Base-by-base conservation (phyloP, 2,888 invertebrate genomes). In the Nomada fucata region DNA sequence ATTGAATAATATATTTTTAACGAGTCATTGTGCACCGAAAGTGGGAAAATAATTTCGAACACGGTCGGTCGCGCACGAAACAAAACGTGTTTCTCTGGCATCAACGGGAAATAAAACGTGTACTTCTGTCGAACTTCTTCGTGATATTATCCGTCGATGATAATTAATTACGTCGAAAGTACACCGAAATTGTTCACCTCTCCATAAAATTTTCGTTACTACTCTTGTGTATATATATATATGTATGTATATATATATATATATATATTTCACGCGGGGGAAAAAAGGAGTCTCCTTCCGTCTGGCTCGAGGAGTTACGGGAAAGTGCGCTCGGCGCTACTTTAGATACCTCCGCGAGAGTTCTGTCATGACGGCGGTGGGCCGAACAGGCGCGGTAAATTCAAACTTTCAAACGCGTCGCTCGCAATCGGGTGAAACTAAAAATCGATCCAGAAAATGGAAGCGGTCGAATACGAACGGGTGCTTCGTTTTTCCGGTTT, bases 311-410 rank as follows among this genome's bases (percentile, higher is more conserved):
- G 36, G 75, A 60, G 50, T 63, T 76, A 82, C 64, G 64, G 53
- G 55, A 81, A 76, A 81, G 70, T 76, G 75, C 36, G 71, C 50
- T 36, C 36, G 36, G 23, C 44, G 65, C 44, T 67, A 52, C 72
- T 72, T 64, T 68, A 26, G 47, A 68, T 72, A 50, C 44, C 11
- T 69, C 15, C 47, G 36, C 76, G 59, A 18, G 71, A 64, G 76
- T 69, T 55, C 79, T 76, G 82, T 82, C 70, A 69, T 23, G 36
- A 36, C 36, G 36, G 57, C 68, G 63, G 15, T 29, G 57, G 47
- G 26, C 57, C 26, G 55, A 61, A 60, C 5, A 36, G 36, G 82
- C 77, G 80, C 80, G 76, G 71, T 64, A 59, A n/a, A 60, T 82
- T 82, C 59, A 72, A 82, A 82, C 71, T 72, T 71, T 26, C 29